These are phyloP conservation scores for Antechinus stuartii DNA, from an alignment of 2,113 vertebrate species.

Conservation along the genomic window DNA sequence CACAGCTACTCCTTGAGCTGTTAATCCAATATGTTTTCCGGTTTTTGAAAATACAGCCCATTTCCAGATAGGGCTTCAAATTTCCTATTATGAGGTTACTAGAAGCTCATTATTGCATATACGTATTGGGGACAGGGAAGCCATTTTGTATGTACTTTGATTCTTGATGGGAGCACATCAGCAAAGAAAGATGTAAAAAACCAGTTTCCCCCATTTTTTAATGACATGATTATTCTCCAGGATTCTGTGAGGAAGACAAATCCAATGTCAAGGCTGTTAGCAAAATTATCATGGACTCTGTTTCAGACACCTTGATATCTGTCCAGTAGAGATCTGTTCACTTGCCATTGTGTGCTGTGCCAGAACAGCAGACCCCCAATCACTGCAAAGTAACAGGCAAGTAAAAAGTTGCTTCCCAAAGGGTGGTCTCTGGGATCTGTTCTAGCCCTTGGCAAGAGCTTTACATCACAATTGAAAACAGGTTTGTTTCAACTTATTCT, in stretches of 20 bases:
- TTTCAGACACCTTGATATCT: slow-evolving; percentile 66
- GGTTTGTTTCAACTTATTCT: slow-evolving; percentile 91
- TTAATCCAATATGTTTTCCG: not conserved
- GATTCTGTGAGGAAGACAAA: slow-evolving; percentile 47
- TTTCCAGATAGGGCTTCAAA: not conserved
- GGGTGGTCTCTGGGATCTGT: slow-evolving; percentile 91
- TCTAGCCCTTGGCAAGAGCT: slow-evolving; percentile 89
- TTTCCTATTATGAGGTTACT: not conserved
- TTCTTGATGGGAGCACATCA: slow-evolving; percentile 16
- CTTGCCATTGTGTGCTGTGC: slow-evolving; percentile 72
- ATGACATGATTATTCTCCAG: slow-evolving; percentile 62
- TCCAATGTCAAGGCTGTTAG: slow-evolving; percentile 38
- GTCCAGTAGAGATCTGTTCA: slow-evolving; percentile 53
- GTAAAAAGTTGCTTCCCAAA: slow-evolving; percentile 84
- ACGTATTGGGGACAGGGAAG: not conserved
- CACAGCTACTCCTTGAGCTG: not conserved
- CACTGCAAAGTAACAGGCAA: slow-evolving; percentile 87
- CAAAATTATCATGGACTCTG: slow-evolving; percentile 6
- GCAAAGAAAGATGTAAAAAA: slow-evolving; percentile 25
- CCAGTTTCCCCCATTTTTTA: slow-evolving; percentile 28
- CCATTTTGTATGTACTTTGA: not conserved
- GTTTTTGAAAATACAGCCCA: not conserved
- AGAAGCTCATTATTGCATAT: not conserved
- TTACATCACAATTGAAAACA: slow-evolving; percentile 92
- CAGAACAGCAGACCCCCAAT: slow-evolving; percentile 76